These are phyloP conservation scores for Xestoiulus laeticollis DNA, from an alignment of 2,888 invertebrate genomes.

Conservation along the genomic window DNA sequence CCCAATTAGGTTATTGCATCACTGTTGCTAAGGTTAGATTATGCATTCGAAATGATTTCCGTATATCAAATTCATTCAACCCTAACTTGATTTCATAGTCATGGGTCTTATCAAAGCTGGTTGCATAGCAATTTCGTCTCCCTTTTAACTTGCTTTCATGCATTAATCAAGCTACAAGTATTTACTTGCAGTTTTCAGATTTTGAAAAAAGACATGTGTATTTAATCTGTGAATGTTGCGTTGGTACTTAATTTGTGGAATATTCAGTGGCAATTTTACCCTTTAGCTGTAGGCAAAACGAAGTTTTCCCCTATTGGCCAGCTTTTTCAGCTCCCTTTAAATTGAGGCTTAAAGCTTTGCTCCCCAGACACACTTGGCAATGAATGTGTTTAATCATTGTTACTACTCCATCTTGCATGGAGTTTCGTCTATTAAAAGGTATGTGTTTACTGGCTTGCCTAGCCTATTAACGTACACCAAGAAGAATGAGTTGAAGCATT, in stretches of 20 bases:
- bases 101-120: too few relatives aligned
- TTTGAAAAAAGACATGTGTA: too few relatives aligned
- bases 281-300: background rate
- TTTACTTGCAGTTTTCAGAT: too few relatives aligned
- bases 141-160: too few relatives aligned
- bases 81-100: too few relatives aligned
- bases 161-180: too few relatives aligned
- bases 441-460: slow-evolving; percentile 42
- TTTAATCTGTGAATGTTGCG: background rate
- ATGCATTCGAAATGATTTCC: background rate
- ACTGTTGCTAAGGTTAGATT: background rate
- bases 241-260: background rate
- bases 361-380: slow-evolving; percentile 38
- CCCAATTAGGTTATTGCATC: too few relatives aligned
- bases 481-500: slow-evolving; percentile 43
- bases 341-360: background rate
- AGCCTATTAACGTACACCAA: slow-evolving; percentile 41
- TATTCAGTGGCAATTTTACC: background rate
- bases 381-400: slow-evolving; percentile 20
- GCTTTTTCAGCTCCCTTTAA: background rate
- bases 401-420: slow-evolving; percentile 39
- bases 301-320: background rate
- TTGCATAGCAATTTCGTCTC: too few relatives aligned
- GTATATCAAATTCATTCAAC: background rate
- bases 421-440: slow-evolving; percentile 39